A percentile compares a stretch with the other conserved stretches of the same genome.
Evolutionary conservation across 2,113 vertebrate species (phyloP).

Genomic region (Spizaetus ornatus): DNA sequence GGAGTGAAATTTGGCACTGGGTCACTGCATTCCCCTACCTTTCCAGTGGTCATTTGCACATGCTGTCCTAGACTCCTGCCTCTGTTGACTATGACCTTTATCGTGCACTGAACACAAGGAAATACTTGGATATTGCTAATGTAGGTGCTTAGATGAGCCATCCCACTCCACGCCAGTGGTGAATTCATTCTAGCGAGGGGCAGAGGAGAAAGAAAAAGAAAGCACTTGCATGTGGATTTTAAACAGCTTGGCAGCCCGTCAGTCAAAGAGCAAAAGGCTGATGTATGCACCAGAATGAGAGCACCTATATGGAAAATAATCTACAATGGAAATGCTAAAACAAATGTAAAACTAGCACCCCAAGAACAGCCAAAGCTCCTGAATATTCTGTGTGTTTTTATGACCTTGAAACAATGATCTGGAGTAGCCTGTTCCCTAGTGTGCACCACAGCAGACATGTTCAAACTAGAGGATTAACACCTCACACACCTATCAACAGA

Average conservation of each 20-base stretch:
- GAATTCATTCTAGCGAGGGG: neutral
- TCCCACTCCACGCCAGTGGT: neutral
- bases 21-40: neutral
- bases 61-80: neutral
- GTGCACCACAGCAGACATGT: constrained; percentile 14
- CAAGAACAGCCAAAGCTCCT: neutral
- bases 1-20: neutral
- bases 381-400: constrained; percentile 19
- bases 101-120: neutral
- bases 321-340: neutral
- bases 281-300: neutral
- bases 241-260: neutral
- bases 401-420: constrained; percentile 60
- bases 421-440: neutral
- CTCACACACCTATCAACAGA: constrained; percentile 68
- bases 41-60: neutral
- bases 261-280: neutral
- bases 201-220: neutral
- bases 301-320: neutral
- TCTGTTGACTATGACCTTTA: neutral
- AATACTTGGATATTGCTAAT: neutral
- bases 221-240: neutral
- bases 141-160: neutral
- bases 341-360: neutral
- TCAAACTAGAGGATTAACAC: constrained; percentile 64